phyloP scores from a whole-genome alignment of 1,140 invertebrate genomes.

The Caenorhabditis elegans region WBcel235 BX284605.5:7157501-7158000 shows the following conservation, averaged over 20 bases:
- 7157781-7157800: background rate
- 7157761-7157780: background rate
- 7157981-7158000: background rate
- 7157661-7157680: background rate
- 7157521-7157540: background rate
- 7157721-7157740: background rate
- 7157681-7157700: background rate
- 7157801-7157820: background rate
- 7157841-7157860: background rate
- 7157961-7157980: background rate
- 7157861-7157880: slow-evolving; percentile 8
- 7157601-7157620: background rate
- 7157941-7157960: background rate
- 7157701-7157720: background rate
- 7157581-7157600: background rate
- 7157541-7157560: background rate
- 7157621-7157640: background rate
- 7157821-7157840: background rate
- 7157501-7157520: slow-evolving; percentile 3
- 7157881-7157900: background rate
- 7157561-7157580: background rate
- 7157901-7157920: background rate
- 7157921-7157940: slow-evolving; percentile 7
- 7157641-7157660: background rate
- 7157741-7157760: background rate